phyloP scores from a whole-genome alignment of 2,113 vertebrate species.

The Rhizomys pruinosus region DNA sequence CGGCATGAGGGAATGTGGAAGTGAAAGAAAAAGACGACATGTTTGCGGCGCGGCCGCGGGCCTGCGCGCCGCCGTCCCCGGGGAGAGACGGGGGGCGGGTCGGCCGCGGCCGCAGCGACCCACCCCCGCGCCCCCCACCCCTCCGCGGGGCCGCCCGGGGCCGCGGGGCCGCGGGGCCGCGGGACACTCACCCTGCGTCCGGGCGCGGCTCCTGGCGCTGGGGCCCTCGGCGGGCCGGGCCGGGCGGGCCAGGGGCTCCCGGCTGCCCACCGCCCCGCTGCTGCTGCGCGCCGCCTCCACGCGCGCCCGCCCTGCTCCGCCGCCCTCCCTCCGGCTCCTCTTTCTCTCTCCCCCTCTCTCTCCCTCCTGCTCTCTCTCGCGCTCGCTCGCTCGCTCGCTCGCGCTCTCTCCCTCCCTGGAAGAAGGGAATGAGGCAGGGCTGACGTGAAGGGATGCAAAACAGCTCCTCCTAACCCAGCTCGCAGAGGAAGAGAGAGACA shows the following conservation, averaged over 20 bases:
- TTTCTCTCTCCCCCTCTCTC: conserved; percentile 40
- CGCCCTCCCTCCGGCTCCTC: conserved; percentile 66
- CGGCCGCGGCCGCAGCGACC: conserved; percentile 53
- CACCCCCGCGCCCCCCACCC: conserved; percentile 54
- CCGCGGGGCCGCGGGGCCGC: conserved; percentile 20
- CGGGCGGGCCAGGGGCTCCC: conserved; percentile 58
- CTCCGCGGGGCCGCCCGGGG: conserved; percentile 49
- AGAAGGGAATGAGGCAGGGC: conserved; percentile 90
- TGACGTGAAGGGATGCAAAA: conserved; percentile 90
- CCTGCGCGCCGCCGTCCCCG: conserved; percentile 68
- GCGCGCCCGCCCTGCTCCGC: conserved; percentile 64
- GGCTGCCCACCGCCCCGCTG: conserved; percentile 72
- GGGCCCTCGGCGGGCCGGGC: conserved; percentile 66
- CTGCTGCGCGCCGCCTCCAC: conserved; percentile 70
- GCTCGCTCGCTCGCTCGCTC: conserved; percentile 20
- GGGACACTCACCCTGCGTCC: conserved; percentile 79
- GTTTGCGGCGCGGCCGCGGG: conserved; percentile 74
- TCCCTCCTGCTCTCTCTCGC: not conserved
- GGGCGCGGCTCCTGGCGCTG: conserved; percentile 65
- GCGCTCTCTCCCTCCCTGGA: conserved; percentile 83
- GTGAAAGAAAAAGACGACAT: conserved; percentile 78
- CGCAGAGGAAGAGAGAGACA: conserved; percentile 78
- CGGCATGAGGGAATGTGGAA: conserved; percentile 80
- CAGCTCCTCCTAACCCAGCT: conserved; percentile 87
- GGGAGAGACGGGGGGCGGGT: conserved; percentile 74